Evolutionary conservation across 2,888 invertebrate genomes (phyloP).

Genomic region (Leptinotarsa rubiginosa): DNA sequence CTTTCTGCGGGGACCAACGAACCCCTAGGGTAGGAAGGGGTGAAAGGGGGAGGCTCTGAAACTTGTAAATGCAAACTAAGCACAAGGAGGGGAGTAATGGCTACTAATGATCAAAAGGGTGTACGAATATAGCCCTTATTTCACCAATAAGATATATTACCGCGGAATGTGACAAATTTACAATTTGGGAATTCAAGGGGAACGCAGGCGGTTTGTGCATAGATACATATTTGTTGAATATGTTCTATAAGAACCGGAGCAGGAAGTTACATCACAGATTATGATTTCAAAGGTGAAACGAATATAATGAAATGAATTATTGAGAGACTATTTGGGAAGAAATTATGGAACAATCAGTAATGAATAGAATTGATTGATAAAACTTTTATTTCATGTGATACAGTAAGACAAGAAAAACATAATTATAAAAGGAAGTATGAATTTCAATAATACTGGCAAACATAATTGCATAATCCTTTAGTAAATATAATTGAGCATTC

Average conservation of each 20-base stretch:
- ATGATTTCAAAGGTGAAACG: no score
- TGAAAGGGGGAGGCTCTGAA: slow-evolving; percentile 50
- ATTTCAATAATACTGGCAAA: no score
- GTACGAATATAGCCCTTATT: slow-evolving; percentile 65
- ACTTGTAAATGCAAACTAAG: slow-evolving; percentile 68
- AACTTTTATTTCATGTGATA: no score
- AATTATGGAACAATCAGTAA: no score
- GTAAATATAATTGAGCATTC: no score
- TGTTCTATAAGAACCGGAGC: not conserved
- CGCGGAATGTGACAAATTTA: slow-evolving; percentile 64
- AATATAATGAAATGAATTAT: no score
- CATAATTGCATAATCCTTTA: no score
- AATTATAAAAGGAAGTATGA: no score
- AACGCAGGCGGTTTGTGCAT: slow-evolving; percentile 18
- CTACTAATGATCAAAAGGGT: slow-evolving; percentile 65
- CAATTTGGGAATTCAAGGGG: slow-evolving; percentile 59
- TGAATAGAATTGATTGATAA: no score
- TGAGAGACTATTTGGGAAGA: no score
- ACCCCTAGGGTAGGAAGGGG: slow-evolving; percentile 54
- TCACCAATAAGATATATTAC: slow-evolving; percentile 65
- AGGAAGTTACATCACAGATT: not conserved
- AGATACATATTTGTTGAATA: slow-evolving; percentile 10
- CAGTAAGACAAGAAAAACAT: no score
- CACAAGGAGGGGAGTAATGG: slow-evolving; percentile 65
- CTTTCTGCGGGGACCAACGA: slow-evolving; percentile 60